phyloP scores from a whole-genome alignment of 2,797 vertebrate genomes.

The Lithobates sylvaticus region DNA sequence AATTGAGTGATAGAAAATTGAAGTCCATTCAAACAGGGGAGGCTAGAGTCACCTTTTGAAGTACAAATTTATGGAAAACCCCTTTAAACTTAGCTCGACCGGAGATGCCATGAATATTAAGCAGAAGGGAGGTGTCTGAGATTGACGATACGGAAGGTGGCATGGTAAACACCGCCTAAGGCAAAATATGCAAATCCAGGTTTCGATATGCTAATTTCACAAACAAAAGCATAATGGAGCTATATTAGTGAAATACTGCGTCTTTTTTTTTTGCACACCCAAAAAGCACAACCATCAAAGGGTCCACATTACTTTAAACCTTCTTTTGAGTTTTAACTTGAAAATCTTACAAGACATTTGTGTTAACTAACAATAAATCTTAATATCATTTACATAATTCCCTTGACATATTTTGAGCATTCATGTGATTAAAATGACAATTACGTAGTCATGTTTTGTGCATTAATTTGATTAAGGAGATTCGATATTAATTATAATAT shows the following conservation, averaged over 20 bases:
- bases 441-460: constrained; percentile 59
- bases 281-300: neutral
- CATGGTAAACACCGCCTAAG: neutral
- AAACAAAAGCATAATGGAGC: neutral
- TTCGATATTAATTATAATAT: constrained; percentile 59
- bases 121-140: neutral
- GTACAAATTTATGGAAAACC: neutral
- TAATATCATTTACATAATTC: constrained; percentile 55
- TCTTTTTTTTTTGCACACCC: neutral
- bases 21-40: neutral
- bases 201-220: constrained; percentile 9
- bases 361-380: constrained; percentile 47
- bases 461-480: constrained; percentile 61
- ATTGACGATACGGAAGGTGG: neutral
- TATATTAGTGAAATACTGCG: neutral
- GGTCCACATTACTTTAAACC: neutral
- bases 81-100: neutral
- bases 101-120: neutral
- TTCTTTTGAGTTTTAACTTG: constrained; percentile 14
- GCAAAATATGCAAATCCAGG: constrained; percentile 8
- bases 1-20: no score
- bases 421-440: constrained; percentile 59
- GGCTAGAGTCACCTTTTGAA: neutral
- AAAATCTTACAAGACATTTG: constrained; percentile 15
- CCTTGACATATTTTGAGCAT: constrained; percentile 49